These are phyloP conservation scores for Acleris sparsana DNA, from an alignment of 2,888 invertebrate genomes.

Conservation along the genomic window DNA sequence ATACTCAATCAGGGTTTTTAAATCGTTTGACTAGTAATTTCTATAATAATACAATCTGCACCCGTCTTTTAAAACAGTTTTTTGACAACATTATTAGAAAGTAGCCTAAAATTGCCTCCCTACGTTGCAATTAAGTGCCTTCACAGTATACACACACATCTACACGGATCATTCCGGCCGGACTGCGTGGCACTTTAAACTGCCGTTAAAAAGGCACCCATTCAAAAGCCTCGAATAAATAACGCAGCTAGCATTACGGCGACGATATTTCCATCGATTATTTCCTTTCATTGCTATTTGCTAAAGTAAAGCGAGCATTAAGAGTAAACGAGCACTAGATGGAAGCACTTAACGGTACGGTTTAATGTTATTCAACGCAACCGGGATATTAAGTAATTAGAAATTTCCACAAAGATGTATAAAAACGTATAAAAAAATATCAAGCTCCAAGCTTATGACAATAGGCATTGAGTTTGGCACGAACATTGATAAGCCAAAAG, in stretches of 20 bases:
- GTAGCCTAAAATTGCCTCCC: no score
- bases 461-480: no score
- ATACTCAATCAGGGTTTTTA: no score
- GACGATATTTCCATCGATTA: constrained; percentile 60
- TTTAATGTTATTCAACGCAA: no score
- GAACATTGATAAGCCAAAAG: no score
- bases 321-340: constrained; percentile 23
- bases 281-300: constrained; percentile 63
- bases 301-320: constrained; percentile 27
- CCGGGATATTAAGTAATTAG: no score
- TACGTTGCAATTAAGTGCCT: not conserved
- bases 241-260: constrained; percentile 70
- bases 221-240: constrained; percentile 78
- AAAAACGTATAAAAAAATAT: not conserved
- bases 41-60: no score
- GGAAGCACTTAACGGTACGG: constrained; percentile 18
- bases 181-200: constrained; percentile 74
- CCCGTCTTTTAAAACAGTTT: no score
- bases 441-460: no score
- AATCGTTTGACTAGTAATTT: no score
- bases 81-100: no score
- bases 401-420: not conserved
- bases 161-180: constrained; percentile 54
- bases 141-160: constrained; percentile 11
- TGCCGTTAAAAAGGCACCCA: constrained; percentile 75